phyloP scores from a whole-genome alignment of 1,140 invertebrate genomes.

The Yoshiicerus persimilis region DNA sequence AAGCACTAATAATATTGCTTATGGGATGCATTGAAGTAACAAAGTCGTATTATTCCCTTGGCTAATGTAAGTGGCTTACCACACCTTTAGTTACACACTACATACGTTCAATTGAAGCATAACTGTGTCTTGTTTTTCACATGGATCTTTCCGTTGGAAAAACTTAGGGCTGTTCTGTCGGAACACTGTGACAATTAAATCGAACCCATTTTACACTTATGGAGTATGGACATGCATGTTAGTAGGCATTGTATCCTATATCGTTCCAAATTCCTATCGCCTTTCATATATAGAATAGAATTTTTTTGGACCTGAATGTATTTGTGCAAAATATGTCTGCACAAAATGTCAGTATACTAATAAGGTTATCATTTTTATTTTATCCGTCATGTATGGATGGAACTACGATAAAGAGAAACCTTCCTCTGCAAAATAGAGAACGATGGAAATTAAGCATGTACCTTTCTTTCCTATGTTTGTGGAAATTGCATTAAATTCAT shows the following conservation, averaged over 20 bases:
- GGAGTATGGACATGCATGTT: background rate
- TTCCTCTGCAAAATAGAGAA: background rate
- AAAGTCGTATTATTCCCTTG: background rate
- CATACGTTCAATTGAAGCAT: background rate
- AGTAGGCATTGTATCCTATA: background rate
- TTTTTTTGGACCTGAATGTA: too few species aligned
- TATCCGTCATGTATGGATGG: background rate
- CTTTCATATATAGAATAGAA: too few species aligned
- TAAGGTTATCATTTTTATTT: too few species aligned
- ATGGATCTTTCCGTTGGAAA: background rate
- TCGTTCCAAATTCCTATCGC: too few species aligned
- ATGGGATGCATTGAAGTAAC: background rate
- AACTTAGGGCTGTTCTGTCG: background rate
- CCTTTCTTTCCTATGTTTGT: too few species aligned
- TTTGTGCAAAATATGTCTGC: too few species aligned
- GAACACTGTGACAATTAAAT: background rate
- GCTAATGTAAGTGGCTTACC: background rate
- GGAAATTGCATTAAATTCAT: too few species aligned
- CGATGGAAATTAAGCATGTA: too few species aligned
- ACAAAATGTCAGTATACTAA: too few species aligned
- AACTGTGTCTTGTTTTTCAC: background rate
- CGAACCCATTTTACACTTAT: background rate
- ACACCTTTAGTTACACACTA: constrained; percentile 9
- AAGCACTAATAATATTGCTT: background rate
- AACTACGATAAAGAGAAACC: background rate